phyloP scores from a whole-genome alignment of 2,797 vertebrate genomes.

The Triplophysa bombifrons region DNA sequence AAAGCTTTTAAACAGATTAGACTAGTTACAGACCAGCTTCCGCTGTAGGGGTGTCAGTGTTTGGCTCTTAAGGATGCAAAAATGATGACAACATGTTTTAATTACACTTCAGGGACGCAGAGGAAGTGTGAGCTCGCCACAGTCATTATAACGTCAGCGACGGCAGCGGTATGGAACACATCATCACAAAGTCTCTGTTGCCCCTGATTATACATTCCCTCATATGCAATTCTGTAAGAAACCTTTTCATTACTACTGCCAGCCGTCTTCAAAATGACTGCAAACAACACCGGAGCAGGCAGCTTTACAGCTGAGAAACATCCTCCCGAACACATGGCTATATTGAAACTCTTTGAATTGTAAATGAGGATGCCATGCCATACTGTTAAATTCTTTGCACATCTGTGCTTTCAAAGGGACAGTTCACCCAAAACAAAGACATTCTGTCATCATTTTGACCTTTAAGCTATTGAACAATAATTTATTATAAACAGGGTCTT shows the following conservation, averaged over 20 bases:
- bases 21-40: constrained; percentile 19
- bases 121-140: constrained; percentile 33
- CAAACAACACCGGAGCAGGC: constrained; percentile 5
- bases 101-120: constrained; percentile 58
- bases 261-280: constrained; percentile 29
- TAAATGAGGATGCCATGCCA: constrained; percentile 34
- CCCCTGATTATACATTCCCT: constrained; percentile 46
- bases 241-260: constrained; percentile 55
- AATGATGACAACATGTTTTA: constrained; percentile 60
- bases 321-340: constrained; percentile 16
- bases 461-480: too few relatives aligned
- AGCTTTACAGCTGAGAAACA: constrained; percentile 35
- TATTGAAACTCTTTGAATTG: constrained; percentile 42
- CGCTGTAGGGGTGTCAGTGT: constrained; percentile 21
- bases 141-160: constrained; percentile 59
- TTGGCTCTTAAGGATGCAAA: constrained; percentile 38
- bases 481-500: too few relatives aligned
- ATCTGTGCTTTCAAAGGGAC: not conserved
- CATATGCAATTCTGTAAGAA: constrained; percentile 50
- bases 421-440: not conserved
- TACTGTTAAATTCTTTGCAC: constrained; percentile 28
- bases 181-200: constrained; percentile 31
- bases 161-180: constrained; percentile 19
- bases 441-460: not conserved
- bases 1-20: not conserved